Conservation (phyloP, 2,888 invertebrate genomes). For the Anorthoa munda region DNA sequence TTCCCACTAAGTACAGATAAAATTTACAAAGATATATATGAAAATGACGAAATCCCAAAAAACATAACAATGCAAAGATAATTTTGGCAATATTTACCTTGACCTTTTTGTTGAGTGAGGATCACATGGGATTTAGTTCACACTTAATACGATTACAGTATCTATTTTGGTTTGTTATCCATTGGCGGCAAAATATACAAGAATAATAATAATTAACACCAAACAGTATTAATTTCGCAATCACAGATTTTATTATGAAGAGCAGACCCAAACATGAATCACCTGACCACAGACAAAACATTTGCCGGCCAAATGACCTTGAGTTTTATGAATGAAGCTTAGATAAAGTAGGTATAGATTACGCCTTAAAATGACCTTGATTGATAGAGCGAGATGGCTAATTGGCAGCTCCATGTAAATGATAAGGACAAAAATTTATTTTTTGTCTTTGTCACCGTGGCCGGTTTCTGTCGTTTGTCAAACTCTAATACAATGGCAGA, state of each 20-base stretch:
- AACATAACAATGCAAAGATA: not conserved
- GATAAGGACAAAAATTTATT: too few species aligned
- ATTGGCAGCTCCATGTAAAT: too few species aligned
- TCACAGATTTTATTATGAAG: not conserved
- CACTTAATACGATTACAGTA: not conserved
- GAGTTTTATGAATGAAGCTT: slow-evolving; percentile 2
- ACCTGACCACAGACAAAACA: slow-evolving; percentile 4
- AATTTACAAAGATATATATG: not conserved
- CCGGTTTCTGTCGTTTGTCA: too few species aligned
- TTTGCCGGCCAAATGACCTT: slow-evolving; percentile 5
- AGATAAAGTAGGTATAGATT: too few species aligned
- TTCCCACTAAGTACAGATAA: not conserved
- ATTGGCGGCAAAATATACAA: not conserved
- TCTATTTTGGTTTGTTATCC: not conserved
- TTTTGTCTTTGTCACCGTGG: too few species aligned
- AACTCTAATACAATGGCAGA: too few species aligned
- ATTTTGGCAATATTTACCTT: slow-evolving; percentile 15
- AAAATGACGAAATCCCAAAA: slow-evolving; percentile 5
- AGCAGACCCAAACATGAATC: not conserved
- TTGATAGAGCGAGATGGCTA: too few species aligned
- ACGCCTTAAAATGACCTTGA: too few species aligned
- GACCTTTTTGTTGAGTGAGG: not conserved
- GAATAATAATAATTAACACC: not conserved
- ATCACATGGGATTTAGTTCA: not conserved
- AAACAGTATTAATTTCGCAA: not conserved